Base-by-base conservation (phyloP, 2,113 vertebrate genomes). In the Mola mola region DNA sequence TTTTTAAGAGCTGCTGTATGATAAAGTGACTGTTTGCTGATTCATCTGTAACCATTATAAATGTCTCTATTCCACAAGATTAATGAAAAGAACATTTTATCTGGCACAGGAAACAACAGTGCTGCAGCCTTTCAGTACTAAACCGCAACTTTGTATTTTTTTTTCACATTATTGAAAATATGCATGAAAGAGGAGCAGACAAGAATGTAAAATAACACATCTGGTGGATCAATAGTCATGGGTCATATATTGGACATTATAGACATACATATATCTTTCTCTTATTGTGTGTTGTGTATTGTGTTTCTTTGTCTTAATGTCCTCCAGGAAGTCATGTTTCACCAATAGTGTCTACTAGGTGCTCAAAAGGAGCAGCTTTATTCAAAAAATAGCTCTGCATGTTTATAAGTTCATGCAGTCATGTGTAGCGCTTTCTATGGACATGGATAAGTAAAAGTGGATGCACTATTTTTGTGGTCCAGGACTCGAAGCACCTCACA, bases 241-340 rank as follows among this genome's bases (percentile, higher is more conserved):
- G n/a, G n/a, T n/a, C n/a, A n/a, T n/a, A n/a, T n/a, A n/a, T n/a
- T n/a, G n/a, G n/a, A n/a, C n/a, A n/a, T n/a, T n/a, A n/a, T n/a
- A n/a, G n/a, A n/a, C n/a, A n/a, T n/a, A n/a, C n/a, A n/a, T 48
- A 42, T 31, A 37, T 47, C 6, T 47, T n/a, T 51, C 8, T 31
- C 31, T 33, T 11, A 33, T 11, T 8, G 31, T 33, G 10, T 29
- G 5, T 16, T 38, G 5, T 37, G 4, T 37, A n/a, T 12, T 34
- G 25, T 26, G 6, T 43, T n/a, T 58, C 24, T 31, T 21, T 60
- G 17, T 15, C 8, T 33, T 9, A 33, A 16, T 33, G 47, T 53
- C 40, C 62, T 66, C 55, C 31, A 66, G 62, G 47, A 60, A 47
- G 38, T 44, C 8, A 5, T 3, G n/a, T n/a, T n/a, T n/a, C n/a